Conservation (phyloP, 2,113 vertebrate species). For the Notarius lentiginosus region DNA sequence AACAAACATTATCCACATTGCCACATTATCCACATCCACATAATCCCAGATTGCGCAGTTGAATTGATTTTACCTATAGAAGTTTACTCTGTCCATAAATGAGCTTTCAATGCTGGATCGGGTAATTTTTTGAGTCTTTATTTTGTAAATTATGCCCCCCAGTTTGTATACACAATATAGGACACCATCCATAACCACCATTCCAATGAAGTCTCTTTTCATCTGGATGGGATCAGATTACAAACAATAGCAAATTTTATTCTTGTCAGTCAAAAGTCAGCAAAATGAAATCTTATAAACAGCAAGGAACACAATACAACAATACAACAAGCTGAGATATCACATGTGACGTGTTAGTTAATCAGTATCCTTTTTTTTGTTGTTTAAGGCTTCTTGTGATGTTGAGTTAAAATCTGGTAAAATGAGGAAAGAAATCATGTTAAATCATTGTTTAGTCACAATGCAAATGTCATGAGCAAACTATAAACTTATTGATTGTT, state of each 20-base stretch:
- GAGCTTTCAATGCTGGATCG: constrained; percentile 66
- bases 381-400: background rate
- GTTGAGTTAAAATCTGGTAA: background rate
- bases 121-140: constrained; percentile 67
- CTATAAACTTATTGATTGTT: background rate
- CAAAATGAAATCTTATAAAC: background rate
- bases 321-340: background rate
- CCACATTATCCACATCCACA: too few species aligned
- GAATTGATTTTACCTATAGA: constrained; percentile 75
- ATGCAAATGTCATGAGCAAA: background rate
- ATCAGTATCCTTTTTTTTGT: background rate
- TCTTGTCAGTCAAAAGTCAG: background rate
- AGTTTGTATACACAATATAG: constrained; percentile 82
- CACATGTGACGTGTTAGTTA: background rate
- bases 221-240: constrained; percentile 63
- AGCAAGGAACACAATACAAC: background rate
- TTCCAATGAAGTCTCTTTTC: constrained; percentile 75
- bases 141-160: constrained; percentile 67
- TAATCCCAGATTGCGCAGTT: background rate
- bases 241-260: background rate
- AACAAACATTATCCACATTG: background rate
- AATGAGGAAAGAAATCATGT: background rate
- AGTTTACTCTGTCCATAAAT: constrained; percentile 76
- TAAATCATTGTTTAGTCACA: background rate
- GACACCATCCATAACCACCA: constrained; percentile 72